phyloP scores from a whole-genome alignment of 1,140 invertebrate species.

The Pseudomyrmex gracilis region DNA sequence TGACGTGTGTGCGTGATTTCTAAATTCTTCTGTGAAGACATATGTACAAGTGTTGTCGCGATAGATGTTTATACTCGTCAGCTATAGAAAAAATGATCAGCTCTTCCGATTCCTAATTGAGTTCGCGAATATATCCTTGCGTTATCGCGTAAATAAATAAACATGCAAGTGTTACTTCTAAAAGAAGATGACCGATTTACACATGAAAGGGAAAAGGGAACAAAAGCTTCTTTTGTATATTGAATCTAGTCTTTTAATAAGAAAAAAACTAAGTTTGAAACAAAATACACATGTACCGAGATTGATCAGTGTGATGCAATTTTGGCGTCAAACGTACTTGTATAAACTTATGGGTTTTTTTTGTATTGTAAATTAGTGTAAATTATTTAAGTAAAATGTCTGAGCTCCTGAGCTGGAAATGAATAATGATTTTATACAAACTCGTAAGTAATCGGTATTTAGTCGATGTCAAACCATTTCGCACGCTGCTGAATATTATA shows the following conservation, averaged over 20 bases:
- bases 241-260: too few relatives aligned
- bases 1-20: constrained; percentile 63
- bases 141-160: constrained; percentile 19
- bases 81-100: constrained; percentile 44
- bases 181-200: constrained; percentile 25
- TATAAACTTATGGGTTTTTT: too few relatives aligned
- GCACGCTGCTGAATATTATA: constrained; percentile 62
- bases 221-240: not conserved
- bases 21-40: constrained; percentile 59
- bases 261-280: not conserved
- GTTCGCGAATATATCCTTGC: not conserved
- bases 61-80: constrained; percentile 33
- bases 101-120: constrained; percentile 32
- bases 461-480: constrained; percentile 52
- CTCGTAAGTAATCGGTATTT: constrained; percentile 53
- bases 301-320: constrained; percentile 45
- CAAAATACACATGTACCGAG: constrained; percentile 45
- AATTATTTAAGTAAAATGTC: too few relatives aligned
- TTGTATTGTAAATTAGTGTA: too few relatives aligned
- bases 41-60: constrained; percentile 60
- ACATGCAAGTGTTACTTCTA: constrained; percentile 42
- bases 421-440: constrained; percentile 45
- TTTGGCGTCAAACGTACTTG: constrained; percentile 24
- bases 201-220: constrained; percentile 6
- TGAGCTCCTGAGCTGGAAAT: not conserved